Percentiles rank a stretch among this genome's conserved stretches.
Conservation (phyloP, 2,797 vertebrate genomes). For the Parauchenoglanis ngamensis region DNA sequence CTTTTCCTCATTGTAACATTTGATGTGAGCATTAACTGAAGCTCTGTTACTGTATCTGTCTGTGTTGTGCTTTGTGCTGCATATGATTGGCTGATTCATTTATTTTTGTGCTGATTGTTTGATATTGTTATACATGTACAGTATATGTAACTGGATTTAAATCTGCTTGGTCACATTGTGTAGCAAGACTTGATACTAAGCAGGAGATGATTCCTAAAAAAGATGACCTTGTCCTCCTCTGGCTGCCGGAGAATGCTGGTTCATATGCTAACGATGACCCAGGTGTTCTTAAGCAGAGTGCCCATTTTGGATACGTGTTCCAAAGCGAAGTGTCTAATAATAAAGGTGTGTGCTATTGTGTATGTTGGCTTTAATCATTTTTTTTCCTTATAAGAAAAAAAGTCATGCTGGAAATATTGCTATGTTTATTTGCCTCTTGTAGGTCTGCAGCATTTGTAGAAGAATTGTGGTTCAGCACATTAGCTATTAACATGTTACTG, state of each 20-base stretch:
- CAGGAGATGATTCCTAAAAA: conserved; percentile 77
- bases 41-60: background rate
- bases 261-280: conserved; percentile 58
- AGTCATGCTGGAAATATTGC: background rate
- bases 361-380: no score
- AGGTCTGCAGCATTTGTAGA: background rate
- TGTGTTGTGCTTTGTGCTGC: background rate
- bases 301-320: conserved; percentile 73
- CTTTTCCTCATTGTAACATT: background rate
- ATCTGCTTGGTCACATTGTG: background rate
- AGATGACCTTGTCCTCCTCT: conserved; percentile 80
- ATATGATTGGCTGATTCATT: background rate
- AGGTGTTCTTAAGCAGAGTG: background rate
- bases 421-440: background rate
- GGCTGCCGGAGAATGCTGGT: conserved; percentile 64
- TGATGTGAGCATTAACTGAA: background rate
- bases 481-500: background rate
- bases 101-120: background rate
- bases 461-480: background rate
- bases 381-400: no score
- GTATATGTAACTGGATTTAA: background rate
- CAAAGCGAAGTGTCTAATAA: conserved; percentile 65
- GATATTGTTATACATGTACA: background rate
- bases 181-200: conserved; percentile 63
- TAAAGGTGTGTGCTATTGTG: conserved; percentile 29